phyloP scores from a whole-genome alignment of 2,797 vertebrate species.

The Arvicola amphibius region DNA sequence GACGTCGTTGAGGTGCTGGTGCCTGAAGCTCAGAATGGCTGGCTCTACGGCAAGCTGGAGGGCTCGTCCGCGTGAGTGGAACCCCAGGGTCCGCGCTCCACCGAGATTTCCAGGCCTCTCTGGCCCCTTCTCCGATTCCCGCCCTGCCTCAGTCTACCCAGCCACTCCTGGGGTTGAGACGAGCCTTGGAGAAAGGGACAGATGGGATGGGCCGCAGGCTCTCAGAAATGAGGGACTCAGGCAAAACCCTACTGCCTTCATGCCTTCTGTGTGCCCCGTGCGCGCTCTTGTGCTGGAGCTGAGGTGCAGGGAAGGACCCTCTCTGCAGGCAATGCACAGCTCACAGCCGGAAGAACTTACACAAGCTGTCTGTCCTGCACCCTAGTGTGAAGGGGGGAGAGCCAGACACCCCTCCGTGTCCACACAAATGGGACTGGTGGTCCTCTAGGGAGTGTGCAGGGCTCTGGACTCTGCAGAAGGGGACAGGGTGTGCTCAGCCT shows the following conservation, averaged over 20 bases:
- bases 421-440: background rate
- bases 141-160: background rate
- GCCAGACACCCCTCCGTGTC: background rate
- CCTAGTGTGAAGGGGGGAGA: background rate
- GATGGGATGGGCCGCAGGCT: background rate
- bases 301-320: background rate
- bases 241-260: background rate
- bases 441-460: background rate
- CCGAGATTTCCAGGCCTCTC: too few species aligned
- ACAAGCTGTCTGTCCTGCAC: background rate
- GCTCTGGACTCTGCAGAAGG: background rate
- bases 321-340: background rate
- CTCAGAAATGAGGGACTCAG: too few species aligned
- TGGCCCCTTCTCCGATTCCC: too few species aligned
- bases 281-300: background rate
- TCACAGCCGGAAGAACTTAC: background rate
- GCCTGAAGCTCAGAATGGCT: conserved; percentile 94
- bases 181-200: background rate
- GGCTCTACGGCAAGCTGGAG: conserved; percentile 96
- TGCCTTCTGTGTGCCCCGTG: background rate
- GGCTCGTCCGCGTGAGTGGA: conserved; percentile 90
- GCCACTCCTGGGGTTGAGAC: background rate
- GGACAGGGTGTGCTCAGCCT: background rate
- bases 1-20: conserved; percentile 91
- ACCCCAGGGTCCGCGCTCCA: background rate